phyloP scores from a whole-genome alignment of 2,888 invertebrate genomes.

The Agrochola lychnidis region DNA sequence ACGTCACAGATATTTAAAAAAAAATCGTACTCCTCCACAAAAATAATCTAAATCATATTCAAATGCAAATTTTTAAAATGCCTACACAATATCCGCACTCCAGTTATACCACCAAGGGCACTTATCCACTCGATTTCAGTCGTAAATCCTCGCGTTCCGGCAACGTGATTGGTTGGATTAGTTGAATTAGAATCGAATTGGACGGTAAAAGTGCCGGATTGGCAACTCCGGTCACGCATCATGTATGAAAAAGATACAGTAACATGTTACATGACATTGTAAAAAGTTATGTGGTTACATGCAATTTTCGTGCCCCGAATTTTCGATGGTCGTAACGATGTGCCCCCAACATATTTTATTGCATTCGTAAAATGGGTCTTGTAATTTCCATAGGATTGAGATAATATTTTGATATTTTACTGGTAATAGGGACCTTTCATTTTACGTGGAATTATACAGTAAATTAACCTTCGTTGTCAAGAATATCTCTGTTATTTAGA shows the following conservation, averaged over 20 bases:
- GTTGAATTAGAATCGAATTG: conserved; percentile 64
- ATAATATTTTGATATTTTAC: conserved; percentile 25
- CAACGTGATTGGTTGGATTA: conserved; percentile 64
- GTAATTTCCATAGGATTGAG: conserved; percentile 40
- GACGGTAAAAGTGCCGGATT: conserved; percentile 57
- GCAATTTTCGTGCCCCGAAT: conserved; percentile 59
- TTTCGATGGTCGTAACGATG: conserved; percentile 46
- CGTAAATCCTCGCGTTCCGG: conserved; percentile 56
- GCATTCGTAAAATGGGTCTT: conserved; percentile 30
- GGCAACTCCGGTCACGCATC: conserved; percentile 58
- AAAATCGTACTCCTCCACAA: too few species aligned
- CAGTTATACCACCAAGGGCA: conserved; percentile 42
- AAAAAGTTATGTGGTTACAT: conserved; percentile 58
- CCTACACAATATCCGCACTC: not conserved
- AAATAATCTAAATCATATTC: not conserved
- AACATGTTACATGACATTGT: conserved; percentile 54
- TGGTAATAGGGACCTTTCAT: not conserved
- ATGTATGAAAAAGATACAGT: conserved; percentile 63
- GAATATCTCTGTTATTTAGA: not conserved
- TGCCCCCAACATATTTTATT: conserved; percentile 48
- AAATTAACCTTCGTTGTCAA: conserved; percentile 17
- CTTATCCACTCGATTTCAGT: conserved; percentile 58
- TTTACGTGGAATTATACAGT: conserved; percentile 5
- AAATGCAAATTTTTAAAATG: conserved; percentile 22
- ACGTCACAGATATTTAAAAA: too few species aligned